phyloP scores from a whole-genome alignment of 2,888 invertebrate genomes.

The Girardia tigrina region DNA sequence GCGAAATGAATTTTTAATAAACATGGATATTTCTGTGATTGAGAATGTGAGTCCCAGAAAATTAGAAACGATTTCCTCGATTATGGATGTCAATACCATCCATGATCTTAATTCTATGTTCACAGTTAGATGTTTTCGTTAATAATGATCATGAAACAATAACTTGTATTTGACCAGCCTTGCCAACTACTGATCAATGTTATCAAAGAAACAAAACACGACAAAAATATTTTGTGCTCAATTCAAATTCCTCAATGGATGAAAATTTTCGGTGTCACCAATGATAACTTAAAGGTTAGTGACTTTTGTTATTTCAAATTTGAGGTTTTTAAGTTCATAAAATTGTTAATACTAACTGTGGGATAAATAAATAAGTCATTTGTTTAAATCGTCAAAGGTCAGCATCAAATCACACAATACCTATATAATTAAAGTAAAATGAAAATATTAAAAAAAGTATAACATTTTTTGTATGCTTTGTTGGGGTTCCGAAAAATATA shows the following conservation, averaged over 20 bases:
- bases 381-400: no score
- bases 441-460: no score
- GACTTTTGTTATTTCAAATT: no score
- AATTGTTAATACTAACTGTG: no score
- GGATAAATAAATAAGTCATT: no score
- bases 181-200: background rate
- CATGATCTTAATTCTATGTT: background rate
- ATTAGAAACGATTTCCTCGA: background rate
- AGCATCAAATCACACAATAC: no score
- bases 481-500: no score
- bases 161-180: background rate
- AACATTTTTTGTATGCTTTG: no score
- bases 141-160: background rate
- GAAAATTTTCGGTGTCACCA: background rate
- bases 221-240: background rate
- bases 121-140: background rate
- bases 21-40: background rate
- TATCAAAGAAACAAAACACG: background rate
- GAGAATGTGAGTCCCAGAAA: background rate
- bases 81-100: background rate
- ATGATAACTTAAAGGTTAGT: background rate
- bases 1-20: background rate
- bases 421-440: no score
- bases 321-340: no score
- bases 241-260: conserved; percentile 1